Evolutionary conservation across 2,113 vertebrate species (phyloP).

Genomic region (Emydura subglobosa): DNA sequence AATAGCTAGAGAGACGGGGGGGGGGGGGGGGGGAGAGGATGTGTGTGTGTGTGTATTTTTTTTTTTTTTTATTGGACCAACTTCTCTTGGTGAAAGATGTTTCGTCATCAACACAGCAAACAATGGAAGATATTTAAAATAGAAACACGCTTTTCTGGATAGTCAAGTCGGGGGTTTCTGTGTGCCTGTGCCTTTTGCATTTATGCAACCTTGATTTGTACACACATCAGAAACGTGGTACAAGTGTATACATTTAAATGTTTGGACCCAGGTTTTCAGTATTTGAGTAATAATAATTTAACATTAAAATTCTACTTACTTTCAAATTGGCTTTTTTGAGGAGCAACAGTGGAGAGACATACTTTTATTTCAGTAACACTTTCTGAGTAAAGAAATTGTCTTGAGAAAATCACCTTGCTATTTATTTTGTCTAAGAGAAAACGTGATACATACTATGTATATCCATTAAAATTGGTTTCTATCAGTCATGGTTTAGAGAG

Average conservation of each 20-base stretch:
- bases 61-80: not conserved
- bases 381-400: not conserved
- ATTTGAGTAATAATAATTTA: not conserved
- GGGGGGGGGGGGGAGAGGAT: not conserved
- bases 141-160: not conserved
- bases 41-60: too few relatives aligned
- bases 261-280: not conserved
- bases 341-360: not conserved
- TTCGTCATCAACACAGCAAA: not conserved
- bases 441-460: not conserved
- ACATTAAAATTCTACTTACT: not conserved
- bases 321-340: not conserved
- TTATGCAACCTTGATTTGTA: not conserved
- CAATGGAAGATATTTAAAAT: not conserved
- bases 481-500: not conserved
- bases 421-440: not conserved
- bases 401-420: not conserved
- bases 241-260: not conserved
- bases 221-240: not conserved
- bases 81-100: not conserved
- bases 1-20: not conserved
- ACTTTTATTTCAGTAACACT: not conserved
- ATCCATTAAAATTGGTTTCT: not conserved
- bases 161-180: not conserved
- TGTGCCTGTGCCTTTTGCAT: not conserved